Conservation (phyloP, 1,140 invertebrate species). For the Cotesia chilonis region DNA sequence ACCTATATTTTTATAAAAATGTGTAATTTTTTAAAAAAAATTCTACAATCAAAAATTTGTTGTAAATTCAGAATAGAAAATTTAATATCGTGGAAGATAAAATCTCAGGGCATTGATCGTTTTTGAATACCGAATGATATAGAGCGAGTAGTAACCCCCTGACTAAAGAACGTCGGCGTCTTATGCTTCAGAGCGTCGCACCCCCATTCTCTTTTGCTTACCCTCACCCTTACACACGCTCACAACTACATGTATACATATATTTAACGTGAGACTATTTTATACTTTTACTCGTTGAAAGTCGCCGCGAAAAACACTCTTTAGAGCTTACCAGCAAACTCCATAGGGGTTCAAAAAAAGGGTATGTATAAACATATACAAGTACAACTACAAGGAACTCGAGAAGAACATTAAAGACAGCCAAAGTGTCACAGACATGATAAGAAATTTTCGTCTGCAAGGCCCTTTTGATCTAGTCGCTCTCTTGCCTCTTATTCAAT, state of each 20-base stretch:
- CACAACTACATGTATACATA: no score
- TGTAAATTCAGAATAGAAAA: slow-evolving; percentile 25
- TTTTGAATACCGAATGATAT: slow-evolving; percentile 59
- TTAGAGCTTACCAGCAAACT: slow-evolving; percentile 5
- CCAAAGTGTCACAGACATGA: neutral
- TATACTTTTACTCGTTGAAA: slow-evolving; percentile 1
- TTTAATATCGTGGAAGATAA: slow-evolving; percentile 30
- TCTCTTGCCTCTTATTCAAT: slow-evolving; percentile 53
- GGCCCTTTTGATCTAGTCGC: slow-evolving; percentile 49
- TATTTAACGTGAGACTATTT: slow-evolving; percentile 9
- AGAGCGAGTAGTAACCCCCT: slow-evolving; percentile 45
- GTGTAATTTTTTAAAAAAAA: no score
- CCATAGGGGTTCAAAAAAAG: slow-evolving; percentile 5
- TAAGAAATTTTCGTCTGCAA: neutral
- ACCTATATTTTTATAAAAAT: no score
- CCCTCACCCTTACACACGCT: neutral
- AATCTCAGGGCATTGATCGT: slow-evolving; percentile 56
- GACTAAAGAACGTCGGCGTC: slow-evolving; percentile 42
- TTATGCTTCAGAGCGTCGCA: slow-evolving; percentile 35
- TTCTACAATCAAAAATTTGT: no score
- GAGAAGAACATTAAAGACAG: slow-evolving; percentile 6
- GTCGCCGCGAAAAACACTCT: slow-evolving; percentile 24
- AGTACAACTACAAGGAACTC: neutral
- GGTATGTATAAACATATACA: no score
- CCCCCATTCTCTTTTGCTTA: slow-evolving; percentile 7